These are phyloP conservation scores for Acanthurus lineatus DNA, from an alignment of 2,797 vertebrate species.

Conservation along the genomic window DNA sequence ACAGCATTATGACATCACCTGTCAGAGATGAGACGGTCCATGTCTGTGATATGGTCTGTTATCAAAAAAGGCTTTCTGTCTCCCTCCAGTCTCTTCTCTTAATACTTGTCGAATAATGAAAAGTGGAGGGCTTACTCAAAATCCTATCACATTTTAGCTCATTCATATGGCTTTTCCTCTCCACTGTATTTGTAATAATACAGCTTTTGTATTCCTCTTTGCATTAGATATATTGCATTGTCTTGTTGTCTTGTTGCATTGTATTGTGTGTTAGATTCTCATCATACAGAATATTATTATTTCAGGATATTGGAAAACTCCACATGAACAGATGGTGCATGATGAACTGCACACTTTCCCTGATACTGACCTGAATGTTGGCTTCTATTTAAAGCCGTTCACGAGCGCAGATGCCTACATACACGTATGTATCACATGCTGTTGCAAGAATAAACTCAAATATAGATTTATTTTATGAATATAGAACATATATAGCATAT, in stretches of 20 bases:
- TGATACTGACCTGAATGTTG: conserved; percentile 30
- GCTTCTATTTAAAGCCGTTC: conserved; percentile 51
- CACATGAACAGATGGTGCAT: conserved; percentile 42
- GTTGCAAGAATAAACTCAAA: not conserved
- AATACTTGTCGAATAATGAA: not conserved
- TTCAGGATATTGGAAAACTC: conserved; percentile 5
- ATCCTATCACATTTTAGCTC: not conserved
- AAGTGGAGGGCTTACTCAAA: not conserved
- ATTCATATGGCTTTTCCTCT: not conserved
- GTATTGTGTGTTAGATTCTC: not conserved
- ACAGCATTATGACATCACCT: conserved; percentile 38
- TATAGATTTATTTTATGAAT: no score
- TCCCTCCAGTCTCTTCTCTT: not conserved
- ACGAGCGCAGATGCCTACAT: conserved; percentile 25
- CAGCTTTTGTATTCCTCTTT: not conserved
- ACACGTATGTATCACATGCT: not conserved
- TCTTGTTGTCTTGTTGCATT: not conserved
- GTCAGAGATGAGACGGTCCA: conserved; percentile 19
- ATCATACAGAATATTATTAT: no score
- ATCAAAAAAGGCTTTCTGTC: not conserved
- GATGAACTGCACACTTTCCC: conserved; percentile 14
- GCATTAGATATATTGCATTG: no score
- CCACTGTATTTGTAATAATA: not conserved
- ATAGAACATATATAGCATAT: not conserved
- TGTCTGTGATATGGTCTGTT: conserved; percentile 18